Base-by-base conservation (phyloP, 2,888 invertebrate species). In the Caenorhabditis zanzibari region DNA sequence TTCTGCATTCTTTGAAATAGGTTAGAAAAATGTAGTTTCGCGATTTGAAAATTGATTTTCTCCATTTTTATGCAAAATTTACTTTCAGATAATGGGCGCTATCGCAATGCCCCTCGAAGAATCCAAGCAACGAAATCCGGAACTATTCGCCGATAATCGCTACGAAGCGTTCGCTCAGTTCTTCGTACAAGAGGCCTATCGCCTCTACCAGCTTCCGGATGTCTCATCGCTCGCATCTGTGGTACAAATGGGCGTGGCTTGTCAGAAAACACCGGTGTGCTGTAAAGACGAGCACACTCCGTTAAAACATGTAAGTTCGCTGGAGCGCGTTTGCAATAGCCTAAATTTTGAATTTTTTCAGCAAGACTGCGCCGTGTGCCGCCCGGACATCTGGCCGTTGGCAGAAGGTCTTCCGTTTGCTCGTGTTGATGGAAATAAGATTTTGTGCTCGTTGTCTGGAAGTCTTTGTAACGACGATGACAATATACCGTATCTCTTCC, bases 391-490 rank as follows among this genome's bases (percentile, higher is more conserved):
- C 80, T 96, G 96, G 93, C 94, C 95, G 88, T 94, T 99, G 86
- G 98, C 98, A 0, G 86, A 87, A 75, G 94, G 95, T 44, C 94
- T 99, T 92, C 98, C 99, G 83, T 94, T 93, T 86, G 97, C 98
- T 85, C 98, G 98, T 94, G 97, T 97, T 93, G 56, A 56, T 6
- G 59, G 56, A 59, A 81, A 52, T 47, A 84, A 90, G 22, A 82
- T 91, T 28, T 96, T 98, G 91, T 99, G 98, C 93, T 94, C 95
- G 92, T 95, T 98, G 90, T 96, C 96, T 82, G 96, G 96, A 35
- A 94, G 95, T 90, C 96, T 97, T 63, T 94, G 99, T 91, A 97
- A 99, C 94, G 97, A 99, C 94, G 96, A 98, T 93, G 98, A 98
- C 94, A 96, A 96, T 90, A 98, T 98, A 14, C 92, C 92, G 28